Evolutionary conservation across 2,797 vertebrate species (phyloP).

Genomic region (Rhinogobio ventralis): DNA sequence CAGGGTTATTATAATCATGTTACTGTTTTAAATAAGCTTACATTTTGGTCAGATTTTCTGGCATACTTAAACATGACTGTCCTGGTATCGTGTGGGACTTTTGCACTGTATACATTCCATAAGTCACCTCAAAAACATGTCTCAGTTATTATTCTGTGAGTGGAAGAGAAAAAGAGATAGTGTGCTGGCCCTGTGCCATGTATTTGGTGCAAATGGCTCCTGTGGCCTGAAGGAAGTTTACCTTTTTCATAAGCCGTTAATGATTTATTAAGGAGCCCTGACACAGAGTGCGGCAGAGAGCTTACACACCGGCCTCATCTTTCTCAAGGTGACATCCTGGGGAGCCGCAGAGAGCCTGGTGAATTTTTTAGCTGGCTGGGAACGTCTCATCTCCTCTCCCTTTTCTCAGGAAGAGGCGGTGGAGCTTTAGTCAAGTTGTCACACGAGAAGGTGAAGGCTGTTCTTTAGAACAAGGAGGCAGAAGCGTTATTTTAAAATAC

Average conservation of each 20-base stretch:
- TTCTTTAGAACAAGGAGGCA: conserved; percentile 41
- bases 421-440: conserved; percentile 49
- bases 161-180: conserved; percentile 41
- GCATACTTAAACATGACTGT: not conserved
- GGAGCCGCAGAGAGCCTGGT: conserved; percentile 48
- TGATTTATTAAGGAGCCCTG: conserved; percentile 70
- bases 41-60: not conserved
- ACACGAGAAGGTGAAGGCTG: conserved; percentile 49
- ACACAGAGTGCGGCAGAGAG: conserved; percentile 50
- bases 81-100: not conserved
- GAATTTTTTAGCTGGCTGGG: conserved; percentile 48
- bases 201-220: conserved; percentile 39
- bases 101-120: conserved; percentile 16
- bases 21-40: not conserved
- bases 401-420: conserved; percentile 41
- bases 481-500: conserved; percentile 35
- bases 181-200: conserved; percentile 47
- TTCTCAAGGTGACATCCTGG: conserved; percentile 62
- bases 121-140: conserved; percentile 42
- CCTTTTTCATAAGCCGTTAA: conserved; percentile 66
- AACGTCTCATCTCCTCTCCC: conserved; percentile 41
- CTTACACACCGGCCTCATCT: conserved; percentile 61
- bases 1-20: not conserved
- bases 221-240: conserved; percentile 62
- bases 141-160: conserved; percentile 44